Conservation (phyloP, 2,888 invertebrate species). For the Mythimna pallens region DNA sequence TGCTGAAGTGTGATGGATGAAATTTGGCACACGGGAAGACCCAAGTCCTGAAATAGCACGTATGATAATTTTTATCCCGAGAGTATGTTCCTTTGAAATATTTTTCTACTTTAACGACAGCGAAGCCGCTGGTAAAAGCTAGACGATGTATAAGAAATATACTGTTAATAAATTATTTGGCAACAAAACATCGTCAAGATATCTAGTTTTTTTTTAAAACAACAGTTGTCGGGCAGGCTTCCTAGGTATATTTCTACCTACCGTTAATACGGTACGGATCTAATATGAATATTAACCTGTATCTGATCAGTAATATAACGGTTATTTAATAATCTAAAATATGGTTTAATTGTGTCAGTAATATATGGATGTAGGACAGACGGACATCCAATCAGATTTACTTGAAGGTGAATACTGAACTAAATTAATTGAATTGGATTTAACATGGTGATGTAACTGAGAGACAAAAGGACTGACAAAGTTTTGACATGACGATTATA, state of each 20-base stretch:
- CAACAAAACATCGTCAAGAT: constrained; percentile 26
- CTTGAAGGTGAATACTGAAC: constrained; percentile 18
- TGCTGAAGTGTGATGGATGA: too few species aligned
- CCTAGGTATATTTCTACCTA: constrained; percentile 29
- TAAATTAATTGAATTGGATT: constrained; percentile 37
- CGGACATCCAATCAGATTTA: constrained; percentile 27
- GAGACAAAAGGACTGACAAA: constrained; percentile 32
- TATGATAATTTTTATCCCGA: too few species aligned
- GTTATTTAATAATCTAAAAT: constrained; percentile 46
- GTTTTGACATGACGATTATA: constrained; percentile 32
- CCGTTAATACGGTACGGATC: constrained; percentile 52
- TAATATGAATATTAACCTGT: constrained; percentile 50
- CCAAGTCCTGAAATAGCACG: too few species aligned
- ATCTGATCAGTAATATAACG: constrained; percentile 43
- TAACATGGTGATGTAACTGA: constrained; percentile 1
- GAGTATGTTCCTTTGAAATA: too few species aligned
- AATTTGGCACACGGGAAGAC: too few species aligned
- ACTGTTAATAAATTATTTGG: constrained; percentile 22
- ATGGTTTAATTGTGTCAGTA: constrained; percentile 55
- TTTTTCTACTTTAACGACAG: too few species aligned
- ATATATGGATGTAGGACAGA: constrained; percentile 41
- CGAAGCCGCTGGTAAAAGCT: too few species aligned
- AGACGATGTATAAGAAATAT: not conserved
- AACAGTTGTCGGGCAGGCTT: constrained; percentile 24
- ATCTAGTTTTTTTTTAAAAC: constrained; percentile 45